phyloP scores from a whole-genome alignment of 1,140 invertebrate species.

The Drosophila suzukii region DNA sequence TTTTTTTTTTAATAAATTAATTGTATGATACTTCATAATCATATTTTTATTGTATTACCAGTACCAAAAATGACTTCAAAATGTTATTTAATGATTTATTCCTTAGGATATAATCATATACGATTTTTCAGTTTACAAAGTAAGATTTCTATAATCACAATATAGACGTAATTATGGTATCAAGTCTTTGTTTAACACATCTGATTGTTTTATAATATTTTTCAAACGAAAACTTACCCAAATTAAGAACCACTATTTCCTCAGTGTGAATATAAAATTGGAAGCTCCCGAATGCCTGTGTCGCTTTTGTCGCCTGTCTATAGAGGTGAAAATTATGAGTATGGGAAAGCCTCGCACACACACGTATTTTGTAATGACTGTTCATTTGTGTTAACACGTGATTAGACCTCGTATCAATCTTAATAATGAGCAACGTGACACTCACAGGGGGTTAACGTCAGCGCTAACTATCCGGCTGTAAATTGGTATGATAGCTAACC shows the following conservation, averaged over 20 bases:
- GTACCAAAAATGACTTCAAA: too few relatives aligned
- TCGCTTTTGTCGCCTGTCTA: slow-evolving; percentile 59
- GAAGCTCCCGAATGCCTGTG: slow-evolving; percentile 41
- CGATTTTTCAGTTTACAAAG: too few relatives aligned
- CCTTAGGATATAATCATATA: too few relatives aligned
- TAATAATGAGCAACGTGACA: slow-evolving; percentile 76
- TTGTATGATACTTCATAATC: too few relatives aligned
- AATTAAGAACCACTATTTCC: neutral
- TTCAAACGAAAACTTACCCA: too few relatives aligned
- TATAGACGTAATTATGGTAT: too few relatives aligned
- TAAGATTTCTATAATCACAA: too few relatives aligned
- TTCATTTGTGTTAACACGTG: slow-evolving; percentile 80
- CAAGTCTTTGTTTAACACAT: neutral
- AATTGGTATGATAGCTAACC: slow-evolving; percentile 54
- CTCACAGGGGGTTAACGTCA: slow-evolving; percentile 24
- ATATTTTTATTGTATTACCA: too few relatives aligned
- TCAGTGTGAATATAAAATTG: slow-evolving; percentile 14
- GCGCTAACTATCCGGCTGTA: slow-evolving; percentile 3
- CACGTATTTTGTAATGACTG: slow-evolving; percentile 65
- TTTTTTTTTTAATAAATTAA: too few relatives aligned
- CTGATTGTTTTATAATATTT: too few relatives aligned
- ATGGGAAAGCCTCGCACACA: slow-evolving; percentile 7
- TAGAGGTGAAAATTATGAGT: slow-evolving; percentile 8
- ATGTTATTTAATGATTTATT: too few relatives aligned
- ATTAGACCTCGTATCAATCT: slow-evolving; percentile 76